phyloP scores from a whole-genome alignment of 2,888 invertebrate species.

The Apoderus coryli region DNA sequence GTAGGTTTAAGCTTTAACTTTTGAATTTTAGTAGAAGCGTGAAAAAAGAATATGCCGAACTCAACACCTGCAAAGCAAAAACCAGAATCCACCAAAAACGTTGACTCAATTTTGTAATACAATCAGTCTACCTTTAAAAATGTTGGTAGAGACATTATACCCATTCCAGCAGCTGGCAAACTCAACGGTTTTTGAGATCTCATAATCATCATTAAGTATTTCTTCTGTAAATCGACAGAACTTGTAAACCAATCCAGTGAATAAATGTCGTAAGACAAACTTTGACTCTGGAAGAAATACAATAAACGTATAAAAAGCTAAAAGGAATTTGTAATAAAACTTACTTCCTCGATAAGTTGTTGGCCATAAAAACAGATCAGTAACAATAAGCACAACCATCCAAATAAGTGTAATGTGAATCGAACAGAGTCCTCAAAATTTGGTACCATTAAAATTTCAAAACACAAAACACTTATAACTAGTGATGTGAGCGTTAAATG shows the following conservation, averaged over 20 bases:
- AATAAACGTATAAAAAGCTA: too few relatives aligned
- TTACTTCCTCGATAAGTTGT: conserved; percentile 22
- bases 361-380: conserved; percentile 24
- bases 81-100: too few relatives aligned
- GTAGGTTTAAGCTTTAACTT: too few relatives aligned
- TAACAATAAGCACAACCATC: conserved; percentile 23
- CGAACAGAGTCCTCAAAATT: conserved; percentile 19
- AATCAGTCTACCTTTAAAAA: conserved; percentile 17
- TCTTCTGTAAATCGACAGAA: conserved; percentile 15
- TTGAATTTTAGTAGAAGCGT: conserved; percentile 18
- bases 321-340: too few relatives aligned
- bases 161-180: conserved; percentile 20
- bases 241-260: conserved; percentile 13
- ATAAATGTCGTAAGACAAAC: conserved; percentile 14
- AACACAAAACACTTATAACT: conserved; percentile 23
- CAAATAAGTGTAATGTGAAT: conserved; percentile 22
- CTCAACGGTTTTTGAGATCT: conserved; percentile 21
- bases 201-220: conserved; percentile 19
- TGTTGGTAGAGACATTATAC: conserved; percentile 19
- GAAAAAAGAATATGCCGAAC: conserved; percentile 19
- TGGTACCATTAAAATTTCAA: conserved; percentile 22
- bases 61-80: conserved; percentile 16
- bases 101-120: too few relatives aligned
- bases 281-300: conserved; percentile 11
- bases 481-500: conserved; percentile 23